phyloP scores from a whole-genome alignment of 2,888 invertebrate species.

The Epistrophella euchroma region DNA sequence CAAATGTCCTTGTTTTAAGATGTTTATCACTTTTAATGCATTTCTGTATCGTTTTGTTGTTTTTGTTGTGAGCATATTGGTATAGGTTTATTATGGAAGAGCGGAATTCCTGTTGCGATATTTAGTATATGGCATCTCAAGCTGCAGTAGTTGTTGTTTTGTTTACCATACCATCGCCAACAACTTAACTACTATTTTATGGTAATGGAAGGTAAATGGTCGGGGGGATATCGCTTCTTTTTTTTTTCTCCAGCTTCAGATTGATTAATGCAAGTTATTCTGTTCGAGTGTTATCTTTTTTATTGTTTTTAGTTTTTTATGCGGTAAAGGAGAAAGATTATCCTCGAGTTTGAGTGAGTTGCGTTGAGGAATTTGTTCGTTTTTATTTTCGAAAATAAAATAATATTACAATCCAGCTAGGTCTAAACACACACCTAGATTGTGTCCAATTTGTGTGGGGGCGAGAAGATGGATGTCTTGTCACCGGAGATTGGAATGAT shows the following conservation, averaged over 20 bases:
- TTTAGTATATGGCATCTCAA: not conserved
- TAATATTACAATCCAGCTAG: not conserved
- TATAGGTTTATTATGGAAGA: not conserved
- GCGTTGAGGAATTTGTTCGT: conserved; percentile 20
- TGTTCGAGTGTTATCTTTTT: conserved; percentile 55
- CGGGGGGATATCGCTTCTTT: conserved; percentile 44
- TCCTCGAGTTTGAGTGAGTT: conserved; percentile 43
- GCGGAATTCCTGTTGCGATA: conserved; percentile 39
- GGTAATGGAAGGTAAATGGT: conserved; percentile 74
- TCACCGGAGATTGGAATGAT: conserved; percentile 65
- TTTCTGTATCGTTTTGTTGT: conserved; percentile 16
- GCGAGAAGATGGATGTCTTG: conserved; percentile 73
- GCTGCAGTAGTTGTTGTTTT: not conserved
- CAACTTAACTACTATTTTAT: conserved; percentile 63
- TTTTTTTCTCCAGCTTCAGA: conserved; percentile 40
- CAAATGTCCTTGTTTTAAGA: conserved; percentile 75
- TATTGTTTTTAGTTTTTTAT: conserved; percentile 25
- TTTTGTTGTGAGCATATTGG: conserved; percentile 10
- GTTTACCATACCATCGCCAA: not conserved
- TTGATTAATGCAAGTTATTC: conserved; percentile 75
- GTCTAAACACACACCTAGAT: not conserved
- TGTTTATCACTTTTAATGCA: conserved; percentile 74
- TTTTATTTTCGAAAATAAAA: not conserved
- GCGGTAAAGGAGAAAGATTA: not conserved
- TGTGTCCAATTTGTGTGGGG: conserved; percentile 40